Conservation (phyloP, 2,888 invertebrate genomes). For the Andrena fulva region DNA sequence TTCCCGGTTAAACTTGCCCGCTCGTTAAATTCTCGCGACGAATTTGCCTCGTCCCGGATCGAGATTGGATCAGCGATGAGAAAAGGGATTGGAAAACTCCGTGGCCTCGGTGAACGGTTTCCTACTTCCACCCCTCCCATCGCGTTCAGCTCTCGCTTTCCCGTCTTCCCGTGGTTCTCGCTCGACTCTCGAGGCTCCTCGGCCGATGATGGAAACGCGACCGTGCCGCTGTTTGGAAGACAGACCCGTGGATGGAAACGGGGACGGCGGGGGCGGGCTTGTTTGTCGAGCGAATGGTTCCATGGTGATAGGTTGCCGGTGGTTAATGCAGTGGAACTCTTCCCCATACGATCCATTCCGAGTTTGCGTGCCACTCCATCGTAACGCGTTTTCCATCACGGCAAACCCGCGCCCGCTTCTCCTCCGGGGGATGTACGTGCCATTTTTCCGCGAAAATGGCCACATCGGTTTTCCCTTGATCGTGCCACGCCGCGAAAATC, state of each 20-base stretch:
- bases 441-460: constrained; percentile 69
- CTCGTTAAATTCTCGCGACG: constrained; percentile 47
- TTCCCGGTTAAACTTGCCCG: neutral
- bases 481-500: constrained; percentile 38
- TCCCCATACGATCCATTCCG: constrained; percentile 72
- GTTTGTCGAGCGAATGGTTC: constrained; percentile 75
- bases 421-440: constrained; percentile 62
- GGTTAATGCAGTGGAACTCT: constrained; percentile 75
- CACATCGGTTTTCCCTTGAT: constrained; percentile 58
- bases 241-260: constrained; percentile 16
- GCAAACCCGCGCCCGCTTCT: constrained; percentile 40
- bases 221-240: constrained; percentile 39
- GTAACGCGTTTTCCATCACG: constrained; percentile 78
- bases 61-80: constrained; percentile 14
- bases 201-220: constrained; percentile 31
- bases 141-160: neutral
- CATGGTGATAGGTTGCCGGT: constrained; percentile 70
- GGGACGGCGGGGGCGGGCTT: constrained; percentile 52
- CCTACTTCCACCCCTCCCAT: neutral
- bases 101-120: neutral
- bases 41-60: constrained; percentile 23
- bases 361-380: constrained; percentile 73
- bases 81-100: constrained; percentile 18
- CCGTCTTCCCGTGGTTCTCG: neutral
- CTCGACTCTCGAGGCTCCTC: constrained; percentile 30